Evolutionary conservation across 1,140 invertebrate species (phyloP).

Genomic region (Drosophila tani): DNA sequence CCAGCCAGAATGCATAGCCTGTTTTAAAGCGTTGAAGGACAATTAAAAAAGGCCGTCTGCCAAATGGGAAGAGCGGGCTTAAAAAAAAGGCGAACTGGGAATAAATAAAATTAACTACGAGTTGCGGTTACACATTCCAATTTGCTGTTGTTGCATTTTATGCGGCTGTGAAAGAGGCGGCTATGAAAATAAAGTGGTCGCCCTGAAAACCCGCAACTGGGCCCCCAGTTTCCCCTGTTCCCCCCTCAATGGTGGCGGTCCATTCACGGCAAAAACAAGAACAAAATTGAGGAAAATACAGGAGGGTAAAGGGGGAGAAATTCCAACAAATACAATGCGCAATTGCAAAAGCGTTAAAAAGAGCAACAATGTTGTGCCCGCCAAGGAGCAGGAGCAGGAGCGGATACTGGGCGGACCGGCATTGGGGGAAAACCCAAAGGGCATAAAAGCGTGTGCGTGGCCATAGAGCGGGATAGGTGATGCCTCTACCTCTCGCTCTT

Average conservation of each 20-base stretch:
- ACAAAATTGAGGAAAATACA: conserved; percentile 32
- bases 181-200: conserved; percentile 80
- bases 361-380: conserved; percentile 75
- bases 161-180: conserved; percentile 80
- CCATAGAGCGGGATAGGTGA: conserved; percentile 36
- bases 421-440: conserved; percentile 49
- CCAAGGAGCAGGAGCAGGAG: background rate
- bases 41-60: conserved; percentile 15
- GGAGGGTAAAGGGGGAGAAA: conserved; percentile 34
- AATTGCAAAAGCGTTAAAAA: conserved; percentile 77
- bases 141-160: conserved; percentile 82
- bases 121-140: conserved; percentile 82
- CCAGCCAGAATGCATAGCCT: conserved; percentile 7
- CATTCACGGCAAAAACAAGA: conserved; percentile 37
- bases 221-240: background rate
- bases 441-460: conserved; percentile 55
- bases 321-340: conserved; percentile 80
- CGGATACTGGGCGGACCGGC: background rate
- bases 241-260: background rate
- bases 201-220: conserved; percentile 58
- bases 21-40: conserved; percentile 56
- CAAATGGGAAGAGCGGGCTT: conserved; percentile 8
- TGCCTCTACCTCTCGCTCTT: conserved; percentile 5
- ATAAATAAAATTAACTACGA: conserved; percentile 83
- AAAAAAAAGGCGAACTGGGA: conserved; percentile 44